Conservation (phyloP, 1,140 invertebrate genomes). For the Drosophila tristis region DNA sequence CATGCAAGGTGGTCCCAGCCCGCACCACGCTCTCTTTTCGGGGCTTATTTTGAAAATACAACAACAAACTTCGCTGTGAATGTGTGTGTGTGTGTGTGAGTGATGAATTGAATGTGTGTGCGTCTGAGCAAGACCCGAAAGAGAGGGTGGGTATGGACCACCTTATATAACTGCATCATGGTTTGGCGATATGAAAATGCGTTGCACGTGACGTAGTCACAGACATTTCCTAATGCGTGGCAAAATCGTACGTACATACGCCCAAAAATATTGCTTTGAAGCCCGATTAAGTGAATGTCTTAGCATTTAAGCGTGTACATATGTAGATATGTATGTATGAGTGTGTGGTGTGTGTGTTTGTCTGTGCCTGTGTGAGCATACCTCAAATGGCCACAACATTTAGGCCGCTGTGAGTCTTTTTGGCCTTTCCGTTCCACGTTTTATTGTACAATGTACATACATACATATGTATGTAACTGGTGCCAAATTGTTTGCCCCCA, state of each 20-base stretch:
- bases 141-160: no score
- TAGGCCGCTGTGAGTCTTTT: constrained; percentile 65
- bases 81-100: no score
- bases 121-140: no score
- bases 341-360: no score
- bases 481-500: constrained; percentile 77
- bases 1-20: no score
- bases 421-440: constrained; percentile 73
- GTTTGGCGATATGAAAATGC: constrained; percentile 58
- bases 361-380: constrained; percentile 13
- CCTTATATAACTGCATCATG: no score
- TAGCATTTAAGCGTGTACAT: constrained; percentile 13
- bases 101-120: no score
- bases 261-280: constrained; percentile 8
- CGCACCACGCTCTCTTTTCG: no score
- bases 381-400: constrained; percentile 73
- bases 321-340: neutral
- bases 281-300: neutral
- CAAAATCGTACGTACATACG: constrained; percentile 15
- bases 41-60: no score
- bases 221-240: constrained; percentile 47
- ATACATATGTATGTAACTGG: constrained; percentile 50
- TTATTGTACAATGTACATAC: constrained; percentile 11
- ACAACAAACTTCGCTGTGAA: no score
- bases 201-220: constrained; percentile 56